Percentiles rank a stretch among this genome's conserved stretches.
phyloP scores from a whole-genome alignment of 2,888 invertebrate species.

The Drosophila dives region DNA sequence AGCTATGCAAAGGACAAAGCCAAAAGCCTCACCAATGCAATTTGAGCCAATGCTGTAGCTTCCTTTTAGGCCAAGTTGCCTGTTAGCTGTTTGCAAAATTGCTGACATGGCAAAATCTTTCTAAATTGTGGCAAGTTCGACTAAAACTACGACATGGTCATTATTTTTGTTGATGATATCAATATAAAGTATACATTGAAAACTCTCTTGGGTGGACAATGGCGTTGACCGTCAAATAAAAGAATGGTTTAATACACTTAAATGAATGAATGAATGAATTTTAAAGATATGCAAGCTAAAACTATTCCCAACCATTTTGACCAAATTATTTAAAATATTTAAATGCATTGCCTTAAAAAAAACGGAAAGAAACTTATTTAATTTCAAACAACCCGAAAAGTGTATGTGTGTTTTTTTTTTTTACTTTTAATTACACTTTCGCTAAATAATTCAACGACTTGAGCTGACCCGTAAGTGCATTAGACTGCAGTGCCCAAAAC shows the following conservation, averaged over 20 bases:
- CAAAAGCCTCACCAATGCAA: conserved; percentile 29
- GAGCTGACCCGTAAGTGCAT: conserved; percentile 47
- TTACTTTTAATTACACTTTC: conserved; percentile 54
- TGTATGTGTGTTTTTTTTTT: conserved; percentile 34
- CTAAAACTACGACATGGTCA: conserved; percentile 22
- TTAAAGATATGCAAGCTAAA: neutral
- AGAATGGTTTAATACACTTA: neutral
- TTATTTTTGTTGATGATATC: conserved; percentile 25
- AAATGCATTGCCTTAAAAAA: neutral
- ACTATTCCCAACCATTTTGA: neutral
- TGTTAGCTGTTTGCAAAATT: conserved; percentile 35
- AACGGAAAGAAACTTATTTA: conserved; percentile 43
- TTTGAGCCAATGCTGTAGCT: conserved; percentile 31
- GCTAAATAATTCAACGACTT: conserved; percentile 51
- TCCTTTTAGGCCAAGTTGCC: conserved; percentile 37
- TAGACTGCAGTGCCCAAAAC: conserved; percentile 16
- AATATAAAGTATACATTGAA: conserved; percentile 5
- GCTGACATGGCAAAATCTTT: conserved; percentile 39
- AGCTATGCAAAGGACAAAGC: conserved; percentile 36
- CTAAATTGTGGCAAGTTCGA: conserved; percentile 11
- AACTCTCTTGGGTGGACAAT: neutral
- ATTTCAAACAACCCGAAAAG: conserved; percentile 36
- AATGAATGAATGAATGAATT: neutral
- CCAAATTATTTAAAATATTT: neutral
- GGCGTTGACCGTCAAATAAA: neutral